Conservation (phyloP, 2,888 invertebrate genomes). For the Odontocolon sp. region DNA sequence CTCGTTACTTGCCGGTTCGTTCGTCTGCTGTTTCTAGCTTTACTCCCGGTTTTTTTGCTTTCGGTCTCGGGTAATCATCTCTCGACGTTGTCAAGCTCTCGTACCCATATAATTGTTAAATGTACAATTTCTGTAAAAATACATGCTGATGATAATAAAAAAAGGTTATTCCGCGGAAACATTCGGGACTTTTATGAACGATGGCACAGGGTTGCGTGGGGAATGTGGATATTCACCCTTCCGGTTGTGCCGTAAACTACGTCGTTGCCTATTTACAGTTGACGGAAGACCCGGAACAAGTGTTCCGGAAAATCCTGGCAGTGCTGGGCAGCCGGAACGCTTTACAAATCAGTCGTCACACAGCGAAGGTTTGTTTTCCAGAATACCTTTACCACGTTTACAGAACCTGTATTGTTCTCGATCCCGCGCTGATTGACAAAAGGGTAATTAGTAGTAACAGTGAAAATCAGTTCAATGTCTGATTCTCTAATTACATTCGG, state of each 20-base stretch:
- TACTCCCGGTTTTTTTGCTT: constrained; percentile 5
- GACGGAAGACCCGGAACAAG: constrained; percentile 19
- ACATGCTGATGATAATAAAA: background rate
- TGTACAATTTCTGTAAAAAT: constrained; percentile 17
- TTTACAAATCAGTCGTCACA: constrained; percentile 46
- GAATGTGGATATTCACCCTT: background rate
- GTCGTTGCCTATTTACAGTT: background rate
- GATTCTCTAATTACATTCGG: constrained; percentile 52
- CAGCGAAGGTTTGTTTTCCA: constrained; percentile 2
- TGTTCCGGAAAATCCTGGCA: background rate
- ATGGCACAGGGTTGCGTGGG: background rate
- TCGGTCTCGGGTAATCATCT: constrained; percentile 64
- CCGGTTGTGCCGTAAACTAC: constrained; percentile 19
- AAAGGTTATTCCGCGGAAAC: background rate
- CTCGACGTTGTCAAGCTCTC: constrained; percentile 51
- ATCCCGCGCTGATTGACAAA: constrained; percentile 68
- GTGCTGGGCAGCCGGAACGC: constrained; percentile 7
- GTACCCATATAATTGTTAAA: constrained; percentile 30
- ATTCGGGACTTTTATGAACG: background rate
- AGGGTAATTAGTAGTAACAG: constrained; percentile 59
- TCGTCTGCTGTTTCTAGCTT: constrained; percentile 13
- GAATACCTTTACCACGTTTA: background rate
- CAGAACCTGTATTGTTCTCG: background rate
- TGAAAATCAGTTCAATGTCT: constrained; percentile 45
- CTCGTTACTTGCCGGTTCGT: background rate